Conservation (phyloP, 2,797 vertebrate genomes). For the Melanotaenia maccullochi region DNA sequence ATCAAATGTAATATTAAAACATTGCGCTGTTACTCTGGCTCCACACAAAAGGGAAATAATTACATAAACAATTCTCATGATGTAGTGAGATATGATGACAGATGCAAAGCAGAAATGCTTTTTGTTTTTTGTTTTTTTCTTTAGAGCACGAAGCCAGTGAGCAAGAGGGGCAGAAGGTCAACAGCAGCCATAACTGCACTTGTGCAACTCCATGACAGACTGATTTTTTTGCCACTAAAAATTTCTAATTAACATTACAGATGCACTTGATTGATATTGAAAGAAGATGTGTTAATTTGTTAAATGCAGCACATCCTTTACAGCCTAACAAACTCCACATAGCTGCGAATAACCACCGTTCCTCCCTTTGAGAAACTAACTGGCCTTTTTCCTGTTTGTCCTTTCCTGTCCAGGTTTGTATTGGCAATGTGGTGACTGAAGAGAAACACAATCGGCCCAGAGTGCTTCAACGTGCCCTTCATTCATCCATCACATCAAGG, state of each 20-base stretch:
- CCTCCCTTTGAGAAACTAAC: conserved; percentile 61
- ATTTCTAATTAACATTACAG: neutral
- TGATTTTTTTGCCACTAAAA: conserved; percentile 25
- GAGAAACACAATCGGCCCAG: conserved; percentile 77
- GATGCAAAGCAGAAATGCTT: conserved; percentile 46
- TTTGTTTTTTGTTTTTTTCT: conserved; percentile 20
- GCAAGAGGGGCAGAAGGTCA: conserved; percentile 31
- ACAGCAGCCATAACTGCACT: conserved; percentile 38
- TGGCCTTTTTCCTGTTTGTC: conserved; percentile 73
- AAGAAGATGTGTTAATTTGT: conserved; percentile 19
- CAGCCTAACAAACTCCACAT: conserved; percentile 50
- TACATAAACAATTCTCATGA: conserved; percentile 54
- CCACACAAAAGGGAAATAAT: conserved; percentile 45
- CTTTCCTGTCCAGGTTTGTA: conserved; percentile 78
- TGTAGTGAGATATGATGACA: conserved; percentile 57
- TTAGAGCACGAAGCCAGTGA: neutral
- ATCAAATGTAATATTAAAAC: conserved; percentile 68
- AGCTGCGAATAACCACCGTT: conserved; percentile 48
- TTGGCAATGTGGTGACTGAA: conserved; percentile 73
- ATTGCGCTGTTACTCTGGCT: conserved; percentile 38
- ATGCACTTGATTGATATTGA: neutral
- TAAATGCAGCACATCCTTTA: conserved; percentile 26
- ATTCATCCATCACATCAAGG: conserved; percentile 81
- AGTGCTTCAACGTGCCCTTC: conserved; percentile 60
- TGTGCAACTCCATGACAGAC: conserved; percentile 26